These are phyloP conservation scores for Acanthococcus lagerstroemiae DNA, from an alignment of 2,888 invertebrate species.

Conservation along the genomic window DNA sequence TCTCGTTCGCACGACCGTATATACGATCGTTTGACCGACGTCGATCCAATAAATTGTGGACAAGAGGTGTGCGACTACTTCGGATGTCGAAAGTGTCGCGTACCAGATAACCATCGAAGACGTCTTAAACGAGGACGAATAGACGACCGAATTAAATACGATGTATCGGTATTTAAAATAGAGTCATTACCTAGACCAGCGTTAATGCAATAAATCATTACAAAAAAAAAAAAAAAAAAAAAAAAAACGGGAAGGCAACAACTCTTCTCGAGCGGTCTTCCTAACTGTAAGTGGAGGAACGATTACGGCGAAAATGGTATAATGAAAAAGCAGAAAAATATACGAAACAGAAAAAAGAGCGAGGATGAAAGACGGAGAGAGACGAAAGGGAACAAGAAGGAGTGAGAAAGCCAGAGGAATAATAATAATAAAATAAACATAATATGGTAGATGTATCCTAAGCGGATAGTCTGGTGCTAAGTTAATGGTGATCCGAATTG, in stretches of 20 bases:
- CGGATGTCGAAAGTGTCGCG: no score
- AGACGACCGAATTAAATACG: not conserved
- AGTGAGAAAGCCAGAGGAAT: not conserved
- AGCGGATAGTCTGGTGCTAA: conserved; percentile 7
- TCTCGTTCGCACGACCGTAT: no score
- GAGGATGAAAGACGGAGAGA: not conserved
- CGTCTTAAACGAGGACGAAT: not conserved
- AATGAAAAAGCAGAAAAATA: conserved; percentile 20
- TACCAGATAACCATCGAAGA: no score
- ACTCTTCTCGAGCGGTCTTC: not conserved
- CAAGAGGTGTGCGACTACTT: no score
- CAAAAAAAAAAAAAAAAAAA: not conserved
- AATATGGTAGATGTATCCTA: not conserved
- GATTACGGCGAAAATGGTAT: conserved; percentile 16
- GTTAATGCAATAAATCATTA: not conserved
- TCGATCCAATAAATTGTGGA: no score
- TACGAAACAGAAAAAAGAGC: not conserved
- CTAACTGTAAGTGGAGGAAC: not conserved
- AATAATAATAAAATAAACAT: not conserved
- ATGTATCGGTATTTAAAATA: not conserved
- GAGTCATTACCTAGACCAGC: not conserved
- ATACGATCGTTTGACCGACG: no score
- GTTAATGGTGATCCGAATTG: conserved; percentile 20
- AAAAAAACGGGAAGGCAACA: not conserved
- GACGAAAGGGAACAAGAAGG: not conserved